Evolutionary conservation across 2,113 vertebrate genomes (phyloP).

Genomic region (Tychaedon coryphoeus): DNA sequence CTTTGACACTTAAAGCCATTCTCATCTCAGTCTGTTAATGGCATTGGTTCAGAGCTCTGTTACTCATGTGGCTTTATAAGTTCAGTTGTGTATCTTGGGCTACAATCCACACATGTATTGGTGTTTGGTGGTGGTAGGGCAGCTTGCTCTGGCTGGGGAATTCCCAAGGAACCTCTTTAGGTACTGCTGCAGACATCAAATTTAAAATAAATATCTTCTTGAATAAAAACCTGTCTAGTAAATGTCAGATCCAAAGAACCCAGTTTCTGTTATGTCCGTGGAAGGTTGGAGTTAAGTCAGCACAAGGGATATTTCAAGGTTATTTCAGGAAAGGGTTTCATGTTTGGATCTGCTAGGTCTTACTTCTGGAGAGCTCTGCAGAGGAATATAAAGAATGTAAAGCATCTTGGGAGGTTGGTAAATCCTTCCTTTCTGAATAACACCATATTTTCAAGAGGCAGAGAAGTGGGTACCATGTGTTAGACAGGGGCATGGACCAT

Average conservation of each 20-base stretch:
- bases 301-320: background rate
- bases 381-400: background rate
- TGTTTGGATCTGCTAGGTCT: background rate
- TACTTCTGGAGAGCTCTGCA: background rate
- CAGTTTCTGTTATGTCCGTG: background rate
- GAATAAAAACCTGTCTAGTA: background rate
- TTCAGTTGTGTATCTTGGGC: background rate
- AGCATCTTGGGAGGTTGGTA: background rate
- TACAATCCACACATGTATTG: accelerated
- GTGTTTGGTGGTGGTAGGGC: background rate
- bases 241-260: background rate
- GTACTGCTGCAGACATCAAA: background rate
- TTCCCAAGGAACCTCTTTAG: background rate
- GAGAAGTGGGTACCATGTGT: background rate
- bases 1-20: background rate
- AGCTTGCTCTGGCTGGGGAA: background rate
- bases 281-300: background rate
- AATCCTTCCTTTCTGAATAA: background rate
- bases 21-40: background rate
- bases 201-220: background rate
- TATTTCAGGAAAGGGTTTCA: background rate
- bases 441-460: background rate
- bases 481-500: no score
- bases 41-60: background rate
- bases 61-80: background rate